phyloP scores from a whole-genome alignment of 92 coral and sea anemone species.

The Paramuricea clavata region DNA sequence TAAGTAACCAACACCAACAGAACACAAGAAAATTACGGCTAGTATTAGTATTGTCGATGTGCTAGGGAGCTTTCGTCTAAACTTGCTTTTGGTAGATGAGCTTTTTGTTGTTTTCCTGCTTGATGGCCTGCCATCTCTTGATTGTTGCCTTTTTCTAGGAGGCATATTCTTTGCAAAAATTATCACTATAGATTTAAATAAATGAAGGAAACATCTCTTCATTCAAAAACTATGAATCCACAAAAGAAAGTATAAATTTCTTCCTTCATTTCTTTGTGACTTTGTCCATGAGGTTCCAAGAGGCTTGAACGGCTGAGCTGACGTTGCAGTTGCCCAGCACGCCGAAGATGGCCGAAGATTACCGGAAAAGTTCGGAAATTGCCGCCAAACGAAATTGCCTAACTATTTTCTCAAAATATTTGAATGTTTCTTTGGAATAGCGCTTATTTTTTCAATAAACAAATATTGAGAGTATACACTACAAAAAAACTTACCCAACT shows the following conservation, averaged over 20 bases:
- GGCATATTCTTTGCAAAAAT: constrained; percentile 7
- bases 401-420: not conserved
- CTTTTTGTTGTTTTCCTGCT: not conserved
- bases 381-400: not conserved
- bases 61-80: constrained; percentile 40
- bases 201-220: not conserved
- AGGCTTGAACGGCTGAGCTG: not conserved
- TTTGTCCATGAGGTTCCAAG: not conserved
- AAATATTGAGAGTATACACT: not conserved
- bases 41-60: constrained; percentile 26
- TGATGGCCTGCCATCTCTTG: not conserved
- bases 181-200: not conserved
- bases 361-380: not conserved
- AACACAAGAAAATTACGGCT: not conserved
- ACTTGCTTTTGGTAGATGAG: constrained; percentile 13
- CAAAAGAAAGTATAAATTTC: too few relatives aligned
- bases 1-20: constrained; percentile 48
- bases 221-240: not conserved
- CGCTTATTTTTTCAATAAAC: not conserved
- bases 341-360: not conserved
- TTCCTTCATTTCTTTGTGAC: not conserved
- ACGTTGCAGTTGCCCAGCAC: constrained; percentile 1
- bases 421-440: not conserved
- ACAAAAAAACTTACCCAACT: not conserved
- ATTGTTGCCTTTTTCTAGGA: not conserved